Base-by-base conservation (phyloP, 2,113 vertebrate species). In the Calyptomena viridis region DNA sequence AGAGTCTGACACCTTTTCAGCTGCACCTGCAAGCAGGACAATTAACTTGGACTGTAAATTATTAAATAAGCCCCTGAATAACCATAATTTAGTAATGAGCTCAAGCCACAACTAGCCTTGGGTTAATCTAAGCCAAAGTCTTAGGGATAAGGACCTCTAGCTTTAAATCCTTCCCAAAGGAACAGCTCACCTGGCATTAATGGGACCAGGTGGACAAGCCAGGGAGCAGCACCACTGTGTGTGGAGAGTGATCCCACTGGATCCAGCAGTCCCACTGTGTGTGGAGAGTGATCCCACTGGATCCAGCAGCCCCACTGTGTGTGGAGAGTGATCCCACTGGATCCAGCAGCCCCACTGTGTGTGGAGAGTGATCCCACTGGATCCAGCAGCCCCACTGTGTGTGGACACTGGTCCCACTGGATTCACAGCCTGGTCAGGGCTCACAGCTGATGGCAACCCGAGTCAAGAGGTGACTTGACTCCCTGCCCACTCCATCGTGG, bases 241-340 rank as follows among this genome's bases (percentile, higher is more conserved):
- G 7, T 0, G 2, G 30, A 13, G 30, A 19, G 11, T 0, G 12
- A 25, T 64, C 55, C 66, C 67, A 64, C 3, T 1, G 66, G 40
- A 40, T 40, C 13, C 40, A 40, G 40, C 40, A 40, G 40, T 13
- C 9, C 40, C 40, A 40, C 40, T 5, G 50, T n/a, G n/a, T n/a
- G n/a, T n/a, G n/a, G n/a, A n/a, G n/a, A n/a, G n/a, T n/a, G n/a
- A n/a, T n/a, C n/a, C n/a, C n/a, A n/a, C n/a, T n/a, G n/a, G n/a
- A n/a, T n/a, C n/a, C n/a, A n/a, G n/a, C n/a, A n/a, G n/a, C n/a
- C n/a, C 11, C n/a, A 21, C 10, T 4, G 20, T 2, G 37, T n/a
- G 7, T 0, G 2, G 30, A 13, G 30, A 19, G 11, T 0, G 12
- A 25, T 64, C 55, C 66, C 67, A 64, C 3, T 1, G 66, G 40